Percentiles rank a stretch among this genome's conserved stretches.
Conservation (phyloP, 2,888 invertebrate species). For the Synanthedon vespiformis region DNA sequence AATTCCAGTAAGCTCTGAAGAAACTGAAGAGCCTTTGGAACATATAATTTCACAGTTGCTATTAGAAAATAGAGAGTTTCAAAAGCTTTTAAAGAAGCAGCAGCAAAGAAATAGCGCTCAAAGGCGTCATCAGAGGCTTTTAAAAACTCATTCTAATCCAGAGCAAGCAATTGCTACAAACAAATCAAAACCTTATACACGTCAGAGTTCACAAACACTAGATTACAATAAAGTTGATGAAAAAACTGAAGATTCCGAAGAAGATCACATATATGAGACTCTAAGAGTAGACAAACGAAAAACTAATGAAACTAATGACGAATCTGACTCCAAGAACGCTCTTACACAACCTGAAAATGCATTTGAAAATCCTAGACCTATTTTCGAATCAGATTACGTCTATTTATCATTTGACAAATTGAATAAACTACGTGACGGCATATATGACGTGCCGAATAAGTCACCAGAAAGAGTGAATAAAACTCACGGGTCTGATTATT, state of each 20-base stretch:
- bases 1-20: slow-evolving; percentile 38
- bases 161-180: slow-evolving; percentile 55
- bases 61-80: slow-evolving; percentile 86
- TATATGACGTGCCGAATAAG: slow-evolving; percentile 55
- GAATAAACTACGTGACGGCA: slow-evolving; percentile 37
- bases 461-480: slow-evolving; percentile 39
- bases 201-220: slow-evolving; percentile 48
- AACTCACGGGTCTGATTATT: slow-evolving; percentile 29
- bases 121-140: slow-evolving; percentile 64
- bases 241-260: slow-evolving; percentile 34
- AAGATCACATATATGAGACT: slow-evolving; percentile 73
- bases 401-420: slow-evolving; percentile 59
- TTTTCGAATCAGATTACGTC: slow-evolving; percentile 61
- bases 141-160: slow-evolving; percentile 65
- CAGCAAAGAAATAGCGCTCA: slow-evolving; percentile 70
- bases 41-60: slow-evolving; percentile 85
- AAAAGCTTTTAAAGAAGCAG: slow-evolving; percentile 81
- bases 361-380: slow-evolving; percentile 32
- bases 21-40: slow-evolving; percentile 73
- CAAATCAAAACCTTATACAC: slow-evolving; percentile 41
- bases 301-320: slow-evolving; percentile 42
- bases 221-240: slow-evolving; percentile 20
- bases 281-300: slow-evolving; percentile 54
- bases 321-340: slow-evolving; percentile 26
- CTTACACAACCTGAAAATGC: slow-evolving; percentile 43